Evolutionary conservation across 2,113 vertebrate species (phyloP), one percentile per base, ranked within the genome.

Genomic region (Silurus meridionalis): DNA sequence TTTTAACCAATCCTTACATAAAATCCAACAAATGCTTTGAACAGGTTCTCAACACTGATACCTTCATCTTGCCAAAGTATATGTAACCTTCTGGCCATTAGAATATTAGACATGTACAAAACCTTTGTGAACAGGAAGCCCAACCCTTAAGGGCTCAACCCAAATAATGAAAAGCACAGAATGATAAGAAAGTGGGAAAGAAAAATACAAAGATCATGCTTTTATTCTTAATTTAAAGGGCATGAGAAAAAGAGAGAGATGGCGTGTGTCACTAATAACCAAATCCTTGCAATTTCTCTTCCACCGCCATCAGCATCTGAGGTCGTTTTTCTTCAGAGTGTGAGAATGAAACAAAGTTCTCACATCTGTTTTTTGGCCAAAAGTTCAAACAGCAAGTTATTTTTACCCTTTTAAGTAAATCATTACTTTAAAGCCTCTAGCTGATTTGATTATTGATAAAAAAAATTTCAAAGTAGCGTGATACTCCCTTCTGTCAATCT

Each of bases 101-200:
- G 25, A 61, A 80, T 21, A 80, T 80, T 28, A 80, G 61, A 61
- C 17, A 46, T 60, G 57, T 9, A 46, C 78, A 21, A 80, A 58
- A 60, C 9, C 4, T 61, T 80, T 3, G 4, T 80, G 28, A 79
- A 58, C 77, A 79, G 71, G 71, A 74, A 74, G 37, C 74, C 74
- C 74, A 77, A 78, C 74, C 23, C 74, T 78, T n/a, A 55, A 80
- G 57, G 55, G 78, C 55, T 60, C 25, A 80, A 79, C 55, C 55
- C 78, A 37, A 55, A 25, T 79, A 67, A 82, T 84, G 88, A 86
- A 84, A 88, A 74, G 74, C 66, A 82, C 80, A 89, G 21, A 60
- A 80, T 79, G 15, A 69, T 58, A 58, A 14, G 69, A 85, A 57
- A 57, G 28, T 46, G 53, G 23, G 50, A 11, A 67, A 52, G 8